Evolutionary conservation across 2,888 invertebrate species (phyloP).

Genomic region (Tipula vernalis): DNA sequence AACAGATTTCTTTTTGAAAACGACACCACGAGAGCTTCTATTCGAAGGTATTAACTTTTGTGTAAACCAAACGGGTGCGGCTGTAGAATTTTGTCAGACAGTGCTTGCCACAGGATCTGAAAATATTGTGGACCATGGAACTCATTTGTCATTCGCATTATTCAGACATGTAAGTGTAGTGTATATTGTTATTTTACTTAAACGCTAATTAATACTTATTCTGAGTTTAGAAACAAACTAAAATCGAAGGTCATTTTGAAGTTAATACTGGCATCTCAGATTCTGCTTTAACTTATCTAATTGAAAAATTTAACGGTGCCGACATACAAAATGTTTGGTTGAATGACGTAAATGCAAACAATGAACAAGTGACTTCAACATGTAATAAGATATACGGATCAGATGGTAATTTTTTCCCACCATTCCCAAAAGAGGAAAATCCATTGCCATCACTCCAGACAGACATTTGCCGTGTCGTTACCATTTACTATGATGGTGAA

Average conservation of each 20-base stretch:
- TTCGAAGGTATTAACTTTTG: conserved; percentile 48
- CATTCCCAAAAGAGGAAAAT: conserved; percentile 42
- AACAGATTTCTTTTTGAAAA: conserved; percentile 39
- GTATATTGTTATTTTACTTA: too few species aligned
- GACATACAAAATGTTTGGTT: conserved; percentile 36
- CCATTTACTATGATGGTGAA: conserved; percentile 43
- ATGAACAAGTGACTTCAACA: conserved; percentile 26
- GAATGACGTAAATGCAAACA: conserved; percentile 27
- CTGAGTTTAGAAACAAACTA: conserved; percentile 45
- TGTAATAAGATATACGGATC: conserved; percentile 60
- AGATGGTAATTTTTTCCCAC: conserved; percentile 54
- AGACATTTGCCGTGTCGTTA: conserved; percentile 38
- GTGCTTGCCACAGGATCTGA: conserved; percentile 38
- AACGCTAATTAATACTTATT: background rate
- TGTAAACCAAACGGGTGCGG: conserved; percentile 34
- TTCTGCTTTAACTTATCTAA: conserved; percentile 36
- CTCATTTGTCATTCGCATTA: conserved; percentile 39
- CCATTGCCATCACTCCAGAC: conserved; percentile 23
- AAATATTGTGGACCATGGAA: conserved; percentile 38
- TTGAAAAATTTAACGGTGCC: conserved; percentile 37
- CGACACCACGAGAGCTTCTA: conserved; percentile 43
- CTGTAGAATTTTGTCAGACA: conserved; percentile 36
- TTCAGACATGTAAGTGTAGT: conserved; percentile 43
- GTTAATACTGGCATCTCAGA: conserved; percentile 44
- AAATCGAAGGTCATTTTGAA: conserved; percentile 46